Evolutionary conservation across 1,140 invertebrate genomes (phyloP), one percentile per base, ranked within the genome.

Genomic region (Schmidtea mediterranea): DNA sequence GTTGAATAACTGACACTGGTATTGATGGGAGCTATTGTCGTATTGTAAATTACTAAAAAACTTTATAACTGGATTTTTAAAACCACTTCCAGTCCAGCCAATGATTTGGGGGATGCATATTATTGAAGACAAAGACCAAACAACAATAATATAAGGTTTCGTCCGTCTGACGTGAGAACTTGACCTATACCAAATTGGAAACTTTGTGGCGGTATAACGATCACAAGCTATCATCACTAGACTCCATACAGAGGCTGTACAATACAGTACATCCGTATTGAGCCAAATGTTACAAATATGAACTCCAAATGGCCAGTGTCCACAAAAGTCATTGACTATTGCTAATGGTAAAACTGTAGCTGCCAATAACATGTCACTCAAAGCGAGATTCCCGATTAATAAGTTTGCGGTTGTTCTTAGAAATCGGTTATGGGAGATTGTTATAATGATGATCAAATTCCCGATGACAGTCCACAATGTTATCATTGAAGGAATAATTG

Each of bases 221-320:
- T 68, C 65, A 2, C 65, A 56, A 12, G 65, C 63, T 18, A 68
- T 65, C 12, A 62, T 59, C 48, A 59, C 61, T 10, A 68, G 49
- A 16, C 63, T 61, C 65, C 65, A 68, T 21, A 68, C 65, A 16
- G 63, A 66, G 2, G 65, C 65, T 8, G 64, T 67, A 53, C 63
- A 67, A 51, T 62, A 63, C n/a, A 68, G 52, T 2, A 68, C 64
- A 53, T 68, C 65, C 0, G 50, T 46, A 8, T 37, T 24, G 6
- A 56, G 38, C 55, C 55, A 56, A 13, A 54, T 37, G 47, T 55
- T 48, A 41, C 55, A 56, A 19, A 54, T 45, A 2, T 54, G 49
- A 36, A 56, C 51, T 16, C 62, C 65, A 51, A 66, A 65, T n/a
- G 62, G 52, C 65, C 65, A 67, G 55, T 62, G 60, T 19, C 62